These are phyloP conservation scores for Hippopotamyrus pictus DNA, from an alignment of 2,797 vertebrate species.

Conservation along the genomic window DNA sequence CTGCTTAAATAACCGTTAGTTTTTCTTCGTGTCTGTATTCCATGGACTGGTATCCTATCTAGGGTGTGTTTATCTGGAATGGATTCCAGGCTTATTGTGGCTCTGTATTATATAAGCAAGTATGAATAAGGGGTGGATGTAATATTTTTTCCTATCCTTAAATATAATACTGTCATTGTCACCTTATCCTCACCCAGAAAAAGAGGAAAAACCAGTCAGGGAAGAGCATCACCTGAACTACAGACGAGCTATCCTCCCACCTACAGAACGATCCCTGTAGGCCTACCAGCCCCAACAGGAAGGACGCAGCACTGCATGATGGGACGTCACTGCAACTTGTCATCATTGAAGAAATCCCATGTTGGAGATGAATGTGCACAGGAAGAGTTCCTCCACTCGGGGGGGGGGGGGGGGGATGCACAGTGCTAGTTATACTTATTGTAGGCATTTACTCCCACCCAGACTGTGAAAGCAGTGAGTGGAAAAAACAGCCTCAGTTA, in stretches of 20 bases:
- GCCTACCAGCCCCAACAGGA: not conserved
- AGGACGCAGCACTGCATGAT: not conserved
- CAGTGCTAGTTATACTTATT: not conserved
- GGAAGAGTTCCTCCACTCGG: not conserved
- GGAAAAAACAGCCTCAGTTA: not conserved
- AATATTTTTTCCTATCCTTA: not conserved
- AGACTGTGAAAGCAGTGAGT: not conserved
- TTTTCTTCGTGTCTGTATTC: not conserved
- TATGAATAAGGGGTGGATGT: not conserved
- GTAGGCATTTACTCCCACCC: not conserved
- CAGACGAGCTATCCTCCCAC: not conserved
- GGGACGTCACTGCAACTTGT: not conserved
- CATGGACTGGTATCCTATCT: not conserved
- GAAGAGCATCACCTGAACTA: not conserved
- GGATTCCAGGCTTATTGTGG: not conserved
- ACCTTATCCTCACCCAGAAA: not conserved
- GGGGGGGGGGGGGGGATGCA: not conserved
- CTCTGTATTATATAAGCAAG: not conserved
- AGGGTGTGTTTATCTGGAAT: not conserved
- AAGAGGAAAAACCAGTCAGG: not conserved
- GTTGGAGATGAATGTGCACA: not conserved
- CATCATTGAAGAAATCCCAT: not conserved
- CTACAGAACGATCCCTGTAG: not conserved
- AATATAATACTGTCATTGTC: not conserved
- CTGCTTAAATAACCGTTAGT: not conserved